phyloP scores from a whole-genome alignment of 2,797 vertebrate genomes.

The Oceanodroma leucorhoa region DNA sequence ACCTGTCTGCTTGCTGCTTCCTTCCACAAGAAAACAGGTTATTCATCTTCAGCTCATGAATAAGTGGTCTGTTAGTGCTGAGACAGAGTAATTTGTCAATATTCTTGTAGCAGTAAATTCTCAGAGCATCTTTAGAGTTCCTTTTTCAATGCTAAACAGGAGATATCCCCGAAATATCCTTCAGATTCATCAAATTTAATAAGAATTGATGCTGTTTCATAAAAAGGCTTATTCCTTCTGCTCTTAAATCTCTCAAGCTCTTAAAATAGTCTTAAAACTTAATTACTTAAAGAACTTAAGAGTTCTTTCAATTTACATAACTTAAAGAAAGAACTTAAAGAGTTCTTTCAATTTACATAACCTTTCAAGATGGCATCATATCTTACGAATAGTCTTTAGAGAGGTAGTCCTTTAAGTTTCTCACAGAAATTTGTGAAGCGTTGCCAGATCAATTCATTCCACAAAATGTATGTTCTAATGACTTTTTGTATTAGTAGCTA shows the following conservation, averaged over 20 bases:
- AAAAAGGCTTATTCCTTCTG: background rate
- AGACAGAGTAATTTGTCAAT: constrained; percentile 13
- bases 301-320: background rate
- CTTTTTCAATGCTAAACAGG: background rate
- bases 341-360: background rate
- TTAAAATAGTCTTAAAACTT: background rate
- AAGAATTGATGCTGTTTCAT: background rate
- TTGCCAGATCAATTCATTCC: background rate
- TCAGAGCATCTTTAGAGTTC: background rate
- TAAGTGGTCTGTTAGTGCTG: background rate
- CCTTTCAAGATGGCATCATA: background rate
- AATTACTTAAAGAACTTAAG: background rate
- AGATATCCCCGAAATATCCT: background rate
- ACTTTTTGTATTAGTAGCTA: background rate
- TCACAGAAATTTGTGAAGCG: background rate
- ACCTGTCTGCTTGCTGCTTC: background rate
- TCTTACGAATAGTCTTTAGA: background rate
- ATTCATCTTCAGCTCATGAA: constrained; percentile 20
- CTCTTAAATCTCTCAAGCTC: background rate
- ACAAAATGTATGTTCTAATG: background rate
- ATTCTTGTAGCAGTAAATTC: background rate
- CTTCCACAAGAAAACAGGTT: background rate
- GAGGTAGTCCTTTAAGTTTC: background rate
- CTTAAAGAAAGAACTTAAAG: too few relatives aligned
- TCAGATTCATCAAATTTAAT: background rate